These are phyloP conservation scores for Volucella inanis DNA, from an alignment of 2,888 invertebrate genomes.

Conservation along the genomic window DNA sequence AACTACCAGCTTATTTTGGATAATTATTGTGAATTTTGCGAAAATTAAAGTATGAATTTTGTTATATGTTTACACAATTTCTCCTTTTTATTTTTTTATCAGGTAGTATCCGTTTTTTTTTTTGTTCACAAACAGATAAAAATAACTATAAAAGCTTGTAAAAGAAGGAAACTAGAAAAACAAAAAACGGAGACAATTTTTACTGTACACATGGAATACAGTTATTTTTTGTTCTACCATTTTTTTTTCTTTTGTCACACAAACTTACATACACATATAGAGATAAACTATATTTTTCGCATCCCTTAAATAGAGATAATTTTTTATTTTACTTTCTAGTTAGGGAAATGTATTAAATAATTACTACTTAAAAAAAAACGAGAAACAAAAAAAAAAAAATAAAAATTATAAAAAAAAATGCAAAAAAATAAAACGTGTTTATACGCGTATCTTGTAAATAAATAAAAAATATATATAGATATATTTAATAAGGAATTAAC, in stretches of 20 bases:
- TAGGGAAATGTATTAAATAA: slow-evolving; percentile 63
- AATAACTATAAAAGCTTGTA: slow-evolving; percentile 11
- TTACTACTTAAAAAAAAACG: slow-evolving; percentile 26
- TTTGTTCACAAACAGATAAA: slow-evolving; percentile 14
- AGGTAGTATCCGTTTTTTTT: slow-evolving; percentile 15
- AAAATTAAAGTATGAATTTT: slow-evolving; percentile 31
- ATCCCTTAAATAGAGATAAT: slow-evolving; percentile 33
- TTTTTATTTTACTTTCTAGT: slow-evolving; percentile 54
- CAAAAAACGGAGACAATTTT: slow-evolving; percentile 15
- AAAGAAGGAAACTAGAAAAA: slow-evolving; percentile 22
- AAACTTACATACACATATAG: slow-evolving; percentile 10
- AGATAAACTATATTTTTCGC: slow-evolving; percentile 8
- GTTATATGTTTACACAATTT: slow-evolving; percentile 35
- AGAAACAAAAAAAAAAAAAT: slow-evolving; percentile 4
- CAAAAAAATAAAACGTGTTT: not conserved
- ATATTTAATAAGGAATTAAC: slow-evolving; percentile 8
- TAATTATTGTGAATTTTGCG: slow-evolving; percentile 21
- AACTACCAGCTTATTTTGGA: slow-evolving; percentile 25
- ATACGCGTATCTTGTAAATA: slow-evolving; percentile 29
- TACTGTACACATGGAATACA: slow-evolving; percentile 9
- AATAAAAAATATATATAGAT: not conserved
- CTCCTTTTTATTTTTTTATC: slow-evolving; percentile 17
- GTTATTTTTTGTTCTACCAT: not conserved
- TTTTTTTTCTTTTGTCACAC: slow-evolving; percentile 19
- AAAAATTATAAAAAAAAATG: not conserved